These are phyloP conservation scores for Mnemiopsis leidyi DNA, from an alignment of 37 sponge, comb jelly and placozoan species.

Conservation along the genomic window DNA sequence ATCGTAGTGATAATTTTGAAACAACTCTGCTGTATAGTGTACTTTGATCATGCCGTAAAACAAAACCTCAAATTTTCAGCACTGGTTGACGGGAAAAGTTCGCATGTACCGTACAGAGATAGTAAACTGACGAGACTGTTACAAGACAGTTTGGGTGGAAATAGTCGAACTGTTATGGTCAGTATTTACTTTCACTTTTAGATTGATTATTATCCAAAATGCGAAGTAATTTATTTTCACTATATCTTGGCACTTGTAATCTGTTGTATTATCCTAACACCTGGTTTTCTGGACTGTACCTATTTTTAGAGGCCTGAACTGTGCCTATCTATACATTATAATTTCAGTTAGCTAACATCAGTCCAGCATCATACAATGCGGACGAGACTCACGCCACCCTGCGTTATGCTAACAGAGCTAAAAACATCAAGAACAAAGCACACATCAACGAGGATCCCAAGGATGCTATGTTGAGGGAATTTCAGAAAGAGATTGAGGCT, in stretches of 20 bases:
- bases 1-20: no score
- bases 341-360: conserved; percentile 89
- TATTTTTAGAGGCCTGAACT: background rate
- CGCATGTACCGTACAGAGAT: conserved; percentile 93
- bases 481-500: conserved; percentile 92
- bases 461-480: conserved; percentile 97
- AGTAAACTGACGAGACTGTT: conserved; percentile 92
- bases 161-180: conserved; percentile 98
- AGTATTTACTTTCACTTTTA: background rate
- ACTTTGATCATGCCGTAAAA: no score
- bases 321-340: background rate
- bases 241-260: no score
- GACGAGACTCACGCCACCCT: conserved; percentile 93
- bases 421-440: conserved; percentile 95
- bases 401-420: conserved; percentile 93
- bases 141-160: conserved; percentile 98
- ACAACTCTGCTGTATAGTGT: no score
- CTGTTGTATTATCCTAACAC: background rate
- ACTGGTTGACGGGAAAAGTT: conserved; percentile 90
- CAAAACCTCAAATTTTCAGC: no score
- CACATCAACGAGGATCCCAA: conserved; percentile 99
- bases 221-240: background rate
- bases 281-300: background rate
- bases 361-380: conserved; percentile 92
- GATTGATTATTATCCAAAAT: background rate